A percentile compares a stretch with the other conserved stretches of the same genome.
Evolutionary conservation across 2,113 vertebrate genomes (phyloP).

Genomic region (western clawed frog (Xenopus tropicalis)): DNA sequence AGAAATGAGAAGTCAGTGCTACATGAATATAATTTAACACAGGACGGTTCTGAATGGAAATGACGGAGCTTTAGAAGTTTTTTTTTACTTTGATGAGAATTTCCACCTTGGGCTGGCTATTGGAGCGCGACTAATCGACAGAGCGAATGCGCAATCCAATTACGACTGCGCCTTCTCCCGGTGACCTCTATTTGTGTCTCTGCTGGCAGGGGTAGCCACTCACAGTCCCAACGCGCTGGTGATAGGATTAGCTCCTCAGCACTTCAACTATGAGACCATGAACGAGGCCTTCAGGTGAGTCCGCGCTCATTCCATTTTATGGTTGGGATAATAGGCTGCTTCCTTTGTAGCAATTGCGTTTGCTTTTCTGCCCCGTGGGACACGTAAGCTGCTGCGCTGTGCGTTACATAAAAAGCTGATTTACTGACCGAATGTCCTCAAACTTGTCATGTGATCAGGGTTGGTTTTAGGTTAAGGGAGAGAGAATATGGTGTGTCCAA

Average conservation of each 20-base stretch:
- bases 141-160: constrained; percentile 19
- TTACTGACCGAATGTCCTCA: background rate
- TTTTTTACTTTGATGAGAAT: constrained; percentile 36
- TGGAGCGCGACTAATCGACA: constrained; percentile 34
- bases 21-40: background rate
- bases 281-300: constrained; percentile 86
- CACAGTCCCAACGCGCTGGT: constrained; percentile 87
- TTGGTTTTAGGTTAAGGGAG: too few species aligned
- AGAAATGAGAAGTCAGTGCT: background rate
- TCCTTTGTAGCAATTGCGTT: constrained; percentile 26
- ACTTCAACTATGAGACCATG: constrained; percentile 87
- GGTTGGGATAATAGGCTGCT: constrained; percentile 29
- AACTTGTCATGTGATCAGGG: too few species aligned
- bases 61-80: background rate
- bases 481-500: too few species aligned
- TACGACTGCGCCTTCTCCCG: constrained; percentile 7
- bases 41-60: background rate
- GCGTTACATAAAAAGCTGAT: background rate
- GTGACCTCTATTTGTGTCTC: constrained; percentile 35
- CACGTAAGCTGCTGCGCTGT: background rate
- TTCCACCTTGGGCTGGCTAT: constrained; percentile 35
- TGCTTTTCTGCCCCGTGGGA: constrained; percentile 18
- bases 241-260: constrained; percentile 85
- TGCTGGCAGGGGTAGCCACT: constrained; percentile 74
- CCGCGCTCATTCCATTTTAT: constrained; percentile 12